Evolutionary conservation across 1,140 invertebrate genomes (phyloP).

Genomic region (Zaprionus ornatus): DNA sequence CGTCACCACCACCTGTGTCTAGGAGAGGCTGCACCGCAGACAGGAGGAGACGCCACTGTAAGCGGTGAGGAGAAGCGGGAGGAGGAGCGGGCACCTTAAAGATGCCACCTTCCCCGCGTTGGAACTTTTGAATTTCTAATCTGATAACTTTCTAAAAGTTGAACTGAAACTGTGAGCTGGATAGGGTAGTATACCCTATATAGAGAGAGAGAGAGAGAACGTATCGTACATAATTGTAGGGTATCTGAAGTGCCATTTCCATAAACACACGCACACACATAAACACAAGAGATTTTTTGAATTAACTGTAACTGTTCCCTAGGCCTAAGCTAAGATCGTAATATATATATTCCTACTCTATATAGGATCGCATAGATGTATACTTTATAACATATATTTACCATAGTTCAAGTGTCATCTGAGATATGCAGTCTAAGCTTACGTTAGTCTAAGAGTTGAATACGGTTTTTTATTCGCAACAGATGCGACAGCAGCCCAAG

Average conservation of each 20-base stretch:
- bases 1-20: constrained; percentile 85
- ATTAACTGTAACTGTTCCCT: constrained; percentile 26
- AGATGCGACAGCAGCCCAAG: constrained; percentile 18
- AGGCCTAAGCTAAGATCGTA: neutral
- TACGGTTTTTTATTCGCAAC: constrained; percentile 14
- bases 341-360: neutral
- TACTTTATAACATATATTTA: constrained; percentile 8
- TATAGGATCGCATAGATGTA: neutral
- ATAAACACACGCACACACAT: constrained; percentile 8
- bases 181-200: constrained; percentile 1
- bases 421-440: constrained; percentile 29
- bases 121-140: constrained; percentile 50
- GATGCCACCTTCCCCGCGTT: constrained; percentile 23
- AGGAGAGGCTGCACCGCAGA: constrained; percentile 5
- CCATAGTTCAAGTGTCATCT: constrained; percentile 26
- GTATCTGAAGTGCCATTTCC: constrained; percentile 60
- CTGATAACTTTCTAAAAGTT: constrained; percentile 71
- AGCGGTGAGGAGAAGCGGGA: neutral
- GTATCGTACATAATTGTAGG: constrained; percentile 45
- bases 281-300: constrained; percentile 27
- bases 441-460: constrained; percentile 24
- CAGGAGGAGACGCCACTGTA: neutral
- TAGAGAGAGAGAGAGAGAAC: neutral
- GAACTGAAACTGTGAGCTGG: constrained; percentile 55
- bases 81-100: constrained; percentile 24